phyloP scores from a whole-genome alignment of 2,113 vertebrate species.

The Sinocyclocheilus anshuiensis region DNA sequence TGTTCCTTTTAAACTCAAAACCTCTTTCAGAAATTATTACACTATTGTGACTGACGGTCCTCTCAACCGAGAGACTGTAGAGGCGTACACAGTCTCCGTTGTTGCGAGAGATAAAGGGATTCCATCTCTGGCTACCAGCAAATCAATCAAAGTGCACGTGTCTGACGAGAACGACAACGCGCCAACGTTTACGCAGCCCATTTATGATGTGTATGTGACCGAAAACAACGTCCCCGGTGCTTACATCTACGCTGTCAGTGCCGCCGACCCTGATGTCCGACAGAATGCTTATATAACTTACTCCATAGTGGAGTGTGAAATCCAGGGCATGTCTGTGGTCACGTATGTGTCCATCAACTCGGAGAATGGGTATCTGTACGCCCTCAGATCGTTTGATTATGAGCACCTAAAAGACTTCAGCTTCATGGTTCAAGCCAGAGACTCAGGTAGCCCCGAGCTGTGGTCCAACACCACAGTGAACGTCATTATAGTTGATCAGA shows the following conservation, averaged over 20 bases:
- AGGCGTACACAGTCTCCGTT: conserved; percentile 90
- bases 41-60: conserved; percentile 92
- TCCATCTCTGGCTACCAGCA: conserved; percentile 86
- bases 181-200: conserved; percentile 87
- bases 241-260: conserved; percentile 94
- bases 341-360: conserved; percentile 98
- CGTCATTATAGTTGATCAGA: conserved; percentile 92
- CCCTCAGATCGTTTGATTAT: conserved; percentile 94
- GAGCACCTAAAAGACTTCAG: conserved; percentile 95
- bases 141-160: conserved; percentile 91
- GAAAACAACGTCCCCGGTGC: conserved; percentile 98
- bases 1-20: conserved; percentile 92
- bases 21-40: conserved; percentile 93
- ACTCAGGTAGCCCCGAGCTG: conserved; percentile 83
- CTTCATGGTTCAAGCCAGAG: conserved; percentile 89
- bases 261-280: conserved; percentile 88
- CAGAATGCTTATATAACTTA: conserved; percentile 90
- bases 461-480: conserved; percentile 88
- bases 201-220: conserved; percentile 94
- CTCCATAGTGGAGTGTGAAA: conserved; percentile 92
- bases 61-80: conserved; percentile 88
- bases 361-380: conserved; percentile 95
- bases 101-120: conserved; percentile 87
- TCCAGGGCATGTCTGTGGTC: conserved; percentile 95
- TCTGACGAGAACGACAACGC: conserved; percentile 97